Evolutionary conservation across 2,888 invertebrate species (phyloP).

Genomic region (Drosophila prolongata): DNA sequence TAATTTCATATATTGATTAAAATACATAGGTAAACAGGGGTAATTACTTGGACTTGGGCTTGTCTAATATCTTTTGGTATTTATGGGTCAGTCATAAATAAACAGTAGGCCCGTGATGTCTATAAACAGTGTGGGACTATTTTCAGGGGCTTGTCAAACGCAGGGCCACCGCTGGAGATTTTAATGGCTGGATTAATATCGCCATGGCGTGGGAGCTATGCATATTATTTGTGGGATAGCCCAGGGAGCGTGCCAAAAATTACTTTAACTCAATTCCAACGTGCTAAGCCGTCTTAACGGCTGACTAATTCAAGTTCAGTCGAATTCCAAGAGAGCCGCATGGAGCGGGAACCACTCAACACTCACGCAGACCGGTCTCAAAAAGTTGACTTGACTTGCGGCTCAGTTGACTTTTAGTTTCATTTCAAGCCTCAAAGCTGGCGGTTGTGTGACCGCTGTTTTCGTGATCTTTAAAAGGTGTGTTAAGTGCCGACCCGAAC

Average conservation of each 20-base stretch:
- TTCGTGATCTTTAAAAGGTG: constrained; percentile 22
- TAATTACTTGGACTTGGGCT: constrained; percentile 15
- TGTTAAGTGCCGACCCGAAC: constrained; percentile 41
- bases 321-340: constrained; percentile 44
- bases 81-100: constrained; percentile 33
- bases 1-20: constrained; percentile 21
- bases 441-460: constrained; percentile 52
- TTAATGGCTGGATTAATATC: constrained; percentile 39
- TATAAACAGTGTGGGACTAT: constrained; percentile 48
- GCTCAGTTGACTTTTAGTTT: constrained; percentile 75
- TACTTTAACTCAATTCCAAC: constrained; percentile 19
- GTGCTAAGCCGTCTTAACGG: constrained; percentile 31
- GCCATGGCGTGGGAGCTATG: constrained; percentile 44
- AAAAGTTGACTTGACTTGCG: constrained; percentile 21
- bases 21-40: constrained; percentile 1
- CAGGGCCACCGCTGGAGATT: constrained; percentile 38
- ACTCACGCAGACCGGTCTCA: constrained; percentile 30
- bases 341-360: constrained; percentile 32
- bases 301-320: constrained; percentile 75
- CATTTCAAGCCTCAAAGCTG: constrained; percentile 59
- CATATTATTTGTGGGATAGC: constrained; percentile 24
- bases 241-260: constrained; percentile 31
- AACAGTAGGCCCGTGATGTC: constrained; percentile 23
- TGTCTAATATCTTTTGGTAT: constrained; percentile 18
- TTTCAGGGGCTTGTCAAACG: constrained; percentile 65